Evolutionary conservation across 2,113 vertebrate species (phyloP).

Genomic region (Dasypus novemcinctus): DNA sequence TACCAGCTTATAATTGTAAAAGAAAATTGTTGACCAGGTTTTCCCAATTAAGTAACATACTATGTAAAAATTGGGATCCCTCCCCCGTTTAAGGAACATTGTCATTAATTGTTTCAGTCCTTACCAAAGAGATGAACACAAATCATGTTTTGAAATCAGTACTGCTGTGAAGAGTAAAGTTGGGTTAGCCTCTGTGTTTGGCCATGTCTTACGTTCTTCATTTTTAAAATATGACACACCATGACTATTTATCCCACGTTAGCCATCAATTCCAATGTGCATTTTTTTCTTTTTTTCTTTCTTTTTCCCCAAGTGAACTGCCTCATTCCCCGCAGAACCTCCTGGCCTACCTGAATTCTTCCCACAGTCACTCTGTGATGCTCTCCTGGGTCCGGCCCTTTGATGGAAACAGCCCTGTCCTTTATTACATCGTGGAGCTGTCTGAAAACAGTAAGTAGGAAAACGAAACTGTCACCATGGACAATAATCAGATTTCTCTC

Average conservation of each 20-base stretch:
- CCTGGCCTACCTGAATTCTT: conserved; percentile 87
- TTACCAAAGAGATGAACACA: background rate
- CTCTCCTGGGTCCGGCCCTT: conserved; percentile 97
- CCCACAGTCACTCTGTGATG: conserved; percentile 86
- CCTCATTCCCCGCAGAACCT: conserved; percentile 96
- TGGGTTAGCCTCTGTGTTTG: background rate
- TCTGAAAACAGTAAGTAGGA: conserved; percentile 94
- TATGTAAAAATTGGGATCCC: conserved; percentile 8
- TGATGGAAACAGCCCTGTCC: conserved; percentile 95
- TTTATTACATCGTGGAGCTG: conserved; percentile 93
- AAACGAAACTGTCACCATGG: background rate
- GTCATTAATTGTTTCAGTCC: conserved; percentile 45
- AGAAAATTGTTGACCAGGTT: conserved; percentile 53
- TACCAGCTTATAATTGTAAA: conserved; percentile 28
- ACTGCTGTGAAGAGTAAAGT: background rate
- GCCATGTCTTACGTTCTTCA: conserved; percentile 12
- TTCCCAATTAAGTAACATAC: conserved; percentile 54
- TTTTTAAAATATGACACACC: accelerated
- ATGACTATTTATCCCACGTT: background rate
- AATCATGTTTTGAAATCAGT: background rate
- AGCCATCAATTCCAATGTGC: background rate
- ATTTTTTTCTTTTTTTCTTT: background rate
- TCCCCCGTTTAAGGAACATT: background rate
- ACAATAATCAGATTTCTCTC: accelerated
- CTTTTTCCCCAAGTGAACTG: conserved; percentile 86